Evolutionary conservation across 2,888 invertebrate genomes (phyloP).

Genomic region (Herminia tarsipennalis): DNA sequence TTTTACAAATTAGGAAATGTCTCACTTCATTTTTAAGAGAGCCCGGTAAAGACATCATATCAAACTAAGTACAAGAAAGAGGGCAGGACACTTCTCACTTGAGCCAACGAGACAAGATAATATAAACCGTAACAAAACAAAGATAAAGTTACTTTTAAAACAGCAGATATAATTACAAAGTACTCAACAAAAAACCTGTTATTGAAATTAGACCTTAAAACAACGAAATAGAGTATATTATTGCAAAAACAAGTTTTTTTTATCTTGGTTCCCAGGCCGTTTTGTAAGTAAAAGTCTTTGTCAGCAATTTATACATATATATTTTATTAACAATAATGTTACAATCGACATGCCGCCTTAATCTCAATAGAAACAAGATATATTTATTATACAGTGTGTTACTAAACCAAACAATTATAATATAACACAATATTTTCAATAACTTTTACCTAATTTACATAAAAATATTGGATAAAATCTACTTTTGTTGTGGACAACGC

Average conservation of each 20-base stretch:
- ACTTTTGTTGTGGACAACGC: conserved; percentile 46
- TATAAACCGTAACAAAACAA: no score
- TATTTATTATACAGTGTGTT: conserved; percentile 71
- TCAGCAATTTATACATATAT: conserved; percentile 83
- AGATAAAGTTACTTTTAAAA: no score
- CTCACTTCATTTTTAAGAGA: no score
- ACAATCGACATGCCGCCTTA: conserved; percentile 81
- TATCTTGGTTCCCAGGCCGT: neutral
- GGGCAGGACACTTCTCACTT: no score
- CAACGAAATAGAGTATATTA: neutral
- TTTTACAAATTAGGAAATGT: no score
- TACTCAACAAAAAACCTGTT: no score
- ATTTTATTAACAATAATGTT: conserved; percentile 85
- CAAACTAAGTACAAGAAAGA: no score
- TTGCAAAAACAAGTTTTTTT: neutral
- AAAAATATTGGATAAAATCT: conserved; percentile 55
- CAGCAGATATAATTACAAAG: no score
- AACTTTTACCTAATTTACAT: conserved; percentile 62
- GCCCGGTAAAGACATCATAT: no score
- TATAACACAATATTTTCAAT: conserved; percentile 63
- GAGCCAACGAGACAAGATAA: no score
- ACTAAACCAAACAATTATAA: conserved; percentile 63
- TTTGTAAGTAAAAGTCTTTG: conserved; percentile 49
- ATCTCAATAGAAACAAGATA: conserved; percentile 76
- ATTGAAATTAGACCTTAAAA: no score